Evolutionary conservation across 1,140 invertebrate genomes (phyloP).

Genomic region (Sinella curviseta): DNA sequence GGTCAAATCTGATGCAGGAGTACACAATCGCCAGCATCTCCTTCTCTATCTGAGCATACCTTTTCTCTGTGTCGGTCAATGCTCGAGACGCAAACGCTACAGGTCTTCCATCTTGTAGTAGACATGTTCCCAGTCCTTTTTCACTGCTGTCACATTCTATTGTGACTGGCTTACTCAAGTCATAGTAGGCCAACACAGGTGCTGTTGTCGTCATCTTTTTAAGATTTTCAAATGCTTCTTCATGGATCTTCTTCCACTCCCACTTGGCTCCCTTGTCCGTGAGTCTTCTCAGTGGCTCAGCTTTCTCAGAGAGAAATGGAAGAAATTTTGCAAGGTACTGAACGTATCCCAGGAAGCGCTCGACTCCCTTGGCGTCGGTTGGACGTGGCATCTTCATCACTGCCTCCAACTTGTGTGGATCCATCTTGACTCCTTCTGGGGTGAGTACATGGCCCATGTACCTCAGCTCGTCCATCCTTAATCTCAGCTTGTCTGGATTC

Average conservation of each 20-base stretch:
- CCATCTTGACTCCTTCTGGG: constrained; percentile 45
- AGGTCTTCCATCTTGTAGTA: constrained; percentile 55
- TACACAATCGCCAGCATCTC: constrained; percentile 54
- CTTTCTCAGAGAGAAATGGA: constrained; percentile 53
- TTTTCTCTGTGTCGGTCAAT: constrained; percentile 52
- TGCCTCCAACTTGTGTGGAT: constrained; percentile 53
- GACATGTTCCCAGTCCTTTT: constrained; percentile 54
- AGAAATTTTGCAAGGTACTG: constrained; percentile 54
- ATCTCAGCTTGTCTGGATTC: constrained; percentile 47
- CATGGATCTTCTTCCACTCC: constrained; percentile 38
- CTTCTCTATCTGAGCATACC: constrained; percentile 57
- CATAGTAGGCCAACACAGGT: constrained; percentile 49
- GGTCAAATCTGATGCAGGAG: constrained; percentile 54
- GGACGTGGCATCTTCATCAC: constrained; percentile 52
- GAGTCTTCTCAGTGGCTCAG: constrained; percentile 48
- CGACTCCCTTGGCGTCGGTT: constrained; percentile 50
- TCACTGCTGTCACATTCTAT: constrained; percentile 54
- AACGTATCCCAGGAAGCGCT: constrained; percentile 52
- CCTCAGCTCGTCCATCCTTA: background rate
- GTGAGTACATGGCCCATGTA: constrained; percentile 40
- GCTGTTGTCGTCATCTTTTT: constrained; percentile 36
- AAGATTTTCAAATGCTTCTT: constrained; percentile 41
- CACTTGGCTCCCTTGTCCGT: constrained; percentile 38
- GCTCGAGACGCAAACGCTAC: constrained; percentile 54
- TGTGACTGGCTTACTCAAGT: constrained; percentile 49